Evolutionary conservation across 2,113 vertebrate species (phyloP), one percentile per base, ranked within the genome.

Genomic region (Dipodomys merriami): DNA sequence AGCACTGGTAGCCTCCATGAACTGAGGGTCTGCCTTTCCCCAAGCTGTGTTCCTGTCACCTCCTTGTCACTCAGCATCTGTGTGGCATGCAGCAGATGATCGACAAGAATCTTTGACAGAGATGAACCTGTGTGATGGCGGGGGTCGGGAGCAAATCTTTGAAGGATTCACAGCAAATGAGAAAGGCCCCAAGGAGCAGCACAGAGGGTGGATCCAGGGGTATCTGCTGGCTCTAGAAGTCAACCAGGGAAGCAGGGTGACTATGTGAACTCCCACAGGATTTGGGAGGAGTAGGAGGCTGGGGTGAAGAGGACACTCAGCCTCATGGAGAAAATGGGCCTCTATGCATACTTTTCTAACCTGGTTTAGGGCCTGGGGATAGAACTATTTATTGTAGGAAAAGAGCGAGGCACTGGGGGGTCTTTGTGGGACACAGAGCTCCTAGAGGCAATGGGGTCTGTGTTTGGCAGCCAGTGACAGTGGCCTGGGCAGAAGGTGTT

Each of bases 81-180:
- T 20, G 35, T 22, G 69, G 82, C 27, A 22, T 1, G 2, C 11
- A 7, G 65, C 10, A 30, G 77, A 88, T 13, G 27, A 65, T 25
- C 0, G 0, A 68, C 39, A 62, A 60, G 60, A 72, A 44, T 76
- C 20, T 76, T 65, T 27, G 60, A 20, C 79, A 53, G 89, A 87
- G 86, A 57, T 18, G 13, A 57, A 57, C 53, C 53, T 57, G 53
- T 2, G 53, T 57, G 53, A 13, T 18, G 53, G 12, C 5, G 12
- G 49, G 53, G 53, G 16, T 18, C 25, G 57, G 83, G 67, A 30
- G 69, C 69, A 74, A 73, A 62, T 4, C 4, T 44, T 25, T 16
- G 53, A 44, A 93, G 68, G 65, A 81, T 72, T 69, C 84, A n/a
- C 16, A 78, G 90, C 64, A 79, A 35, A 65, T 83, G 74, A n/a